Evolutionary conservation across 2,113 vertebrate genomes (phyloP).

Genomic region (Pholis gunnellus): DNA sequence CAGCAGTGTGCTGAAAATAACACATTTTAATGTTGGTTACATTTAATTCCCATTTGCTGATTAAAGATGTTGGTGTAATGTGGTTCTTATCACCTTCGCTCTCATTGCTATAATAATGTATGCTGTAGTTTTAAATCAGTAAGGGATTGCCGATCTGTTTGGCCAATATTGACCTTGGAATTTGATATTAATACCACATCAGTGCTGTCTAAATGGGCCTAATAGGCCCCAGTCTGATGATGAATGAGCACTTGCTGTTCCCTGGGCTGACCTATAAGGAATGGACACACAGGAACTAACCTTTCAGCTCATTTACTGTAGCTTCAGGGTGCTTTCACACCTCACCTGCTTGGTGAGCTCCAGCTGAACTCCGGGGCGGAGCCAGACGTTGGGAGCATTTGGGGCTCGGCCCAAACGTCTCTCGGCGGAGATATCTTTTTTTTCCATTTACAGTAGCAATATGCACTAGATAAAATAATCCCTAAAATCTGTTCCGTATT

Average conservation of each 20-base stretch:
- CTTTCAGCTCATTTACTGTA: conserved; percentile 40
- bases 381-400: not conserved
- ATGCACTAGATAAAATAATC: not conserved
- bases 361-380: not conserved
- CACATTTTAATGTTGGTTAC: not conserved
- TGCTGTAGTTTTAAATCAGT: conserved; percentile 5
- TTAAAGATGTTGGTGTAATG: not conserved
- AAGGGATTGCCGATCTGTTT: not conserved
- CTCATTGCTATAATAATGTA: not conserved
- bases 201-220: conserved; percentile 24
- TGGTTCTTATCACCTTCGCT: conserved; percentile 8
- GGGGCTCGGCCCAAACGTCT: not conserved
- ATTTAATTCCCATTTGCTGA: not conserved
- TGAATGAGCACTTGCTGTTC: conserved; percentile 32
- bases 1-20: conserved; percentile 8
- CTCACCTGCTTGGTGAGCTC: not conserved
- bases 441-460: not conserved
- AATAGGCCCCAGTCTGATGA: conserved; percentile 31
- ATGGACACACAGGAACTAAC: conserved; percentile 26
- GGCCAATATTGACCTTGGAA: conserved; percentile 35
- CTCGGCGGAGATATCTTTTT: not conserved
- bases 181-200: conserved; percentile 34
- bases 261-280: conserved; percentile 35
- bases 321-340: conserved; percentile 26
- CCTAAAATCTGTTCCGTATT: not conserved